Evolutionary conservation across 2,797 vertebrate genomes (phyloP).

Genomic region (Amazona finschi): DNA sequence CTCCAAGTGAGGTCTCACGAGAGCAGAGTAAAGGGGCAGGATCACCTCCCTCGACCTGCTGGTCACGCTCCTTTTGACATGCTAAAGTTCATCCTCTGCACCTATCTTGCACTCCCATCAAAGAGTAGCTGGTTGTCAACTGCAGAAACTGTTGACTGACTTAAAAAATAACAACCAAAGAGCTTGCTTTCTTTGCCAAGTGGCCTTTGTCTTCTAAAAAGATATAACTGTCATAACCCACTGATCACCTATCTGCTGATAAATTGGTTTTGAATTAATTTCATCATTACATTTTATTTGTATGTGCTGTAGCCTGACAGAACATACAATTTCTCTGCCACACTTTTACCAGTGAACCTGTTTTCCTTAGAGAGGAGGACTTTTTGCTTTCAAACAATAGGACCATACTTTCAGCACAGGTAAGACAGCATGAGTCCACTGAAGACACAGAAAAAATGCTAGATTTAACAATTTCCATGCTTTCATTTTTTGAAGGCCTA

Average conservation of each 20-base stretch:
- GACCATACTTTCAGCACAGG: background rate
- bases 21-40: too few relatives aligned
- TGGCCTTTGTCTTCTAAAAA: constrained; percentile 49
- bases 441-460: background rate
- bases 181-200: background rate
- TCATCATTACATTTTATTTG: background rate
- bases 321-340: background rate
- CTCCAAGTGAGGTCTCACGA: too few relatives aligned
- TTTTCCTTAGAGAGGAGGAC: background rate
- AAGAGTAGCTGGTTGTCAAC: background rate
- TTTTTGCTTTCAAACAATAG: background rate
- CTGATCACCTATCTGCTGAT: background rate
- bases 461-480: background rate
- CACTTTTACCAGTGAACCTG: background rate
- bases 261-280: background rate
- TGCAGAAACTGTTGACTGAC: constrained; percentile 25
- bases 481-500: background rate
- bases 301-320: background rate
- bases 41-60: too few relatives aligned
- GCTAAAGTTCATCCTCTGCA: constrained; percentile 8
- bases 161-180: background rate
- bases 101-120: background rate
- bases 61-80: background rate
- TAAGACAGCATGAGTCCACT: background rate
- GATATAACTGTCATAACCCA: background rate